Conservation (phyloP, 2,888 invertebrate species). For the Formica aserva region DNA sequence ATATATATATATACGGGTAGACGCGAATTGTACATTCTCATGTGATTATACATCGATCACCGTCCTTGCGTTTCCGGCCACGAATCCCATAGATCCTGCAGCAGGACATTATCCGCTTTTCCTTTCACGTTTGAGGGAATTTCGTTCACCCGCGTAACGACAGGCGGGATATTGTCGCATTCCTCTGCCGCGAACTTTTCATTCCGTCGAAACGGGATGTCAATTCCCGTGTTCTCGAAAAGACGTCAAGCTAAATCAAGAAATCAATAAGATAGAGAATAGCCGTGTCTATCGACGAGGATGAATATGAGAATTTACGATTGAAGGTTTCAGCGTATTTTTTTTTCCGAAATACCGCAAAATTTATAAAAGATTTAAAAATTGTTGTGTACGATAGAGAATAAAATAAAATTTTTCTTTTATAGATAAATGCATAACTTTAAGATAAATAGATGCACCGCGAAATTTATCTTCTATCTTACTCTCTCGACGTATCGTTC, state of each 20-base stretch:
- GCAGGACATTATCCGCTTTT: conserved; percentile 1
- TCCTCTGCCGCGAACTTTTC: conserved; percentile 55
- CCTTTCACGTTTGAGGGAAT: conserved; percentile 42
- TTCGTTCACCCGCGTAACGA: conserved; percentile 50
- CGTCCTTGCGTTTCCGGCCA: conserved; percentile 44
- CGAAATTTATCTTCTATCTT: not conserved
- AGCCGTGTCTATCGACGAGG: not conserved
- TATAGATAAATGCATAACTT: not conserved
- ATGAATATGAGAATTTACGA: not conserved
- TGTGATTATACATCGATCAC: conserved; percentile 71
- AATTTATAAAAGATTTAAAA: not conserved
- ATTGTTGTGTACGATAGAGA: not conserved
- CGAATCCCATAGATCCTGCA: conserved; percentile 29
- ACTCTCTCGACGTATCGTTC: not conserved
- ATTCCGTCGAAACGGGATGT: not conserved
- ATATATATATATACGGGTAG: not conserved
- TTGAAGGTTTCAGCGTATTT: not conserved
- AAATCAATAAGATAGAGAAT: not conserved
- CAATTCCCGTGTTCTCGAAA: not conserved
- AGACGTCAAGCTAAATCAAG: conserved; percentile 5
- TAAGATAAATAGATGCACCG: not conserved
- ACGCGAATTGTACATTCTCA: conserved; percentile 63
- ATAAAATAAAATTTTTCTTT: not conserved
- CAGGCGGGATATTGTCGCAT: conserved; percentile 71
- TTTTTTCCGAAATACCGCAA: not conserved